These are phyloP conservation scores for Vidua chalybeata DNA, from an alignment of 2,113 vertebrate species.

Conservation along the genomic window DNA sequence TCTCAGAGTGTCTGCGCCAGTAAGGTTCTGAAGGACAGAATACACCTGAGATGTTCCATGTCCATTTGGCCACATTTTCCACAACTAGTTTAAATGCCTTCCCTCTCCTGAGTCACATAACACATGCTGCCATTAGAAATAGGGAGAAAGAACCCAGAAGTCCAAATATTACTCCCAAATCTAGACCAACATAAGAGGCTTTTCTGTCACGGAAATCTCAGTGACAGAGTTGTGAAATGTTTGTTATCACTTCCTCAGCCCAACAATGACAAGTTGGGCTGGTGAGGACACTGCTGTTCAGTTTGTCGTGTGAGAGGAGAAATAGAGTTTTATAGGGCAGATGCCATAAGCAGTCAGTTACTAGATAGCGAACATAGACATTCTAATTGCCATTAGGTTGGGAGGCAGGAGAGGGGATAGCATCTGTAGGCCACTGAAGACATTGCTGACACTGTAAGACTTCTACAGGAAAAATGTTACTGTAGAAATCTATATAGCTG, in stretches of 20 bases:
- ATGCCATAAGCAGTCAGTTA: background rate
- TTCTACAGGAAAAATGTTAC: background rate
- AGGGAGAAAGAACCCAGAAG: background rate
- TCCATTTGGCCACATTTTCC: background rate
- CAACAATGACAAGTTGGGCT: background rate
- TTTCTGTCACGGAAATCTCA: background rate
- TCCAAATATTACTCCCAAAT: background rate
- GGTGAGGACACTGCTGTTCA: background rate
- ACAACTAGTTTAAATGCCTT: background rate
- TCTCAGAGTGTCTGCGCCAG: background rate
- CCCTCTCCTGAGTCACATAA: background rate
- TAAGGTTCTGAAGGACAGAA: background rate
- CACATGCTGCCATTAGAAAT: background rate
- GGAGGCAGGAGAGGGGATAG: background rate
- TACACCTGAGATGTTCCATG: background rate
- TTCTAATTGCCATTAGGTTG: background rate
- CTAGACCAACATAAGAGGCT: background rate
- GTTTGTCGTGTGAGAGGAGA: background rate
- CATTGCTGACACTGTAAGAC: background rate
- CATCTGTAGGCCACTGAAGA: background rate
- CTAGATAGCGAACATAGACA: background rate
- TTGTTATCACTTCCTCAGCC: background rate
- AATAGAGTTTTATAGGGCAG: background rate
- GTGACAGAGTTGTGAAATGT: background rate
- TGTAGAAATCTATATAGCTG: background rate